Evolutionary conservation across 2,113 vertebrate genomes (phyloP).

Genomic region (Montifringilla adamsi): DNA sequence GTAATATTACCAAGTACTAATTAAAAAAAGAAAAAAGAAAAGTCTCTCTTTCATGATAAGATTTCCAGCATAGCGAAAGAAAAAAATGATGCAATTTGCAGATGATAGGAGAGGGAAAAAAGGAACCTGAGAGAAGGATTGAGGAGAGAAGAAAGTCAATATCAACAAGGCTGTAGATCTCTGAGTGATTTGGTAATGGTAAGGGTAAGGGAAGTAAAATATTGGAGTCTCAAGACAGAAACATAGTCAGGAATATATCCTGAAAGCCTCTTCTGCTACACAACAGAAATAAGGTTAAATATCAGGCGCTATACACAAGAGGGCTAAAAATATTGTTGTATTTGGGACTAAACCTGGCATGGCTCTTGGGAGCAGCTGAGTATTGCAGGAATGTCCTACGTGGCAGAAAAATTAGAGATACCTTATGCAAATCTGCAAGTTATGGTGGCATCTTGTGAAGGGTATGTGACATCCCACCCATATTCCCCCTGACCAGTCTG

Average conservation of each 20-base stretch:
- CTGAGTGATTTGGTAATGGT: background rate
- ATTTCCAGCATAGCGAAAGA: constrained; percentile 61
- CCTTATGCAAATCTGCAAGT: background rate
- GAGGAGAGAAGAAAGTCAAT: background rate
- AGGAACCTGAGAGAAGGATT: constrained; percentile 1
- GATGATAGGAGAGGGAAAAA: background rate
- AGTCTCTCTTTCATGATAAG: constrained; percentile 66
- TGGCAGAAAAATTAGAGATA: background rate
- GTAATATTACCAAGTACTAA: constrained; percentile 77
- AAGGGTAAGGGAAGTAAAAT: constrained; percentile 28
- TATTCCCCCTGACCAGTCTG: background rate
- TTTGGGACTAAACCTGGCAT: background rate
- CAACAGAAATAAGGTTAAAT: constrained; percentile 10
- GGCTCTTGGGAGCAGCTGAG: background rate
- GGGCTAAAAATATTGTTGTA: background rate
- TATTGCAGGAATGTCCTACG: background rate
- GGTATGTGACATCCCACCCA: background rate
- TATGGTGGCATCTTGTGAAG: background rate
- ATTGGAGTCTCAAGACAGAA: background rate
- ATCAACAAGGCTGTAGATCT: background rate
- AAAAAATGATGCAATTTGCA: constrained; percentile 58
- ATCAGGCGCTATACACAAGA: background rate
- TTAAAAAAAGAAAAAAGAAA: constrained; percentile 75
- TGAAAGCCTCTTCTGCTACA: background rate
- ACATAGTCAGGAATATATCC: background rate